Base-by-base conservation (phyloP, 1,140 invertebrate genomes). In the Cyclargus thomasi region DNA sequence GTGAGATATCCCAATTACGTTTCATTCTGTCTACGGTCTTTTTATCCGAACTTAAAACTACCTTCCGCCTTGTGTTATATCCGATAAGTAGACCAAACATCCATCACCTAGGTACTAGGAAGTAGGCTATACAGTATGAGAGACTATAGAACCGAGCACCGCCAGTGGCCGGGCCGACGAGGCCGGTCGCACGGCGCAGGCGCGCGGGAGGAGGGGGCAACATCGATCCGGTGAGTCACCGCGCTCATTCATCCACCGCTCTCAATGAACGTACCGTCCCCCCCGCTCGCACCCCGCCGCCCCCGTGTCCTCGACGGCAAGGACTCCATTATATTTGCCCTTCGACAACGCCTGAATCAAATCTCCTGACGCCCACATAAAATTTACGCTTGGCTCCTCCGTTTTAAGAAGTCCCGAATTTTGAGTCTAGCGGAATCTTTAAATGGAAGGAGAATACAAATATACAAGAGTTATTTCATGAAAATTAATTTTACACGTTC, bases 221-320 rank as follows among this genome's bases (percentile, higher is more conserved):
- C 73, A 88, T 88, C 85, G 86, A 88, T 88, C 82, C 76, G 81
- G 67, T 88, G 86, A 86, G 70, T 86, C 86, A 86, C 78, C 82
- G 77, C 70, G 75, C 77, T 47, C 86, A 89, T 89, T 89, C 86
- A 89, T 87, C 82, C 80, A 83, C 82, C 79, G 84, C 80, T 68
- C 82, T 89, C 82, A 89, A 89, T 89, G 86, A 87, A 89, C 76
- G 78, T 76, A 75, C 67, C 67, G 73, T 70, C 72, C 72, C 62
- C 64, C 71, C 74, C 67, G 68, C 63, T 64, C 65, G 63, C 68
- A 57, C 64, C 39, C 57, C 70, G 36, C 73, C 62, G 66, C 66
- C 67, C 70, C 39, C 73, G 70, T 71, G 77, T 79, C 83, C 80
- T 85, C 79, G 76, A 65, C 72, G 70, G 59, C 85, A 85, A 89